Evolutionary conservation across 2,113 vertebrate species (phyloP).

Genomic region (Indicator indicator): DNA sequence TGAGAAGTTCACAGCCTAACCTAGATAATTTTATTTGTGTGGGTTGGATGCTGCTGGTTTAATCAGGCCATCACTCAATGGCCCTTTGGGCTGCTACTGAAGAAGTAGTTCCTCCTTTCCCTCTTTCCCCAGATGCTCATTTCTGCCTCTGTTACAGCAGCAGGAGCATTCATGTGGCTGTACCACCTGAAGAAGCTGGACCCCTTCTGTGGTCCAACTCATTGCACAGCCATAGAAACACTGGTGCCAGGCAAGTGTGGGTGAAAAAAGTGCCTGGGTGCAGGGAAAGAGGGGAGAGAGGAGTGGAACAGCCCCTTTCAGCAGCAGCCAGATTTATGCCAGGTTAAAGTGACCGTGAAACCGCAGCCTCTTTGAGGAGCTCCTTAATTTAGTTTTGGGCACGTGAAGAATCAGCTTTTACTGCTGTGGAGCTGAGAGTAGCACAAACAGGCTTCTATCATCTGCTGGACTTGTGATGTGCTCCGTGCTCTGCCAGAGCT

Average conservation of each 20-base stretch:
- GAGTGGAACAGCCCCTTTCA: constrained; percentile 16
- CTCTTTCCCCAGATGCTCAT: background rate
- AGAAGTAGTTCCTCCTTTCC: background rate
- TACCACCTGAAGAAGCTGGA: background rate
- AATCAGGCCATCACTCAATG: background rate
- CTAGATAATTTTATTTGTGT: background rate
- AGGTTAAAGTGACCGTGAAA: constrained; percentile 54
- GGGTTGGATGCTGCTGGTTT: background rate
- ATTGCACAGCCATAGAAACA: background rate
- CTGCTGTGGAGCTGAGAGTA: background rate
- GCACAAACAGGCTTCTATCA: constrained; percentile 56
- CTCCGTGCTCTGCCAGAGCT: constrained; percentile 36
- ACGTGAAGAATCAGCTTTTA: constrained; percentile 35
- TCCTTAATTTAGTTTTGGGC: constrained; percentile 57
- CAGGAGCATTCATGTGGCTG: background rate
- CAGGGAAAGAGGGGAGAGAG: background rate
- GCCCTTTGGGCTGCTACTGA: background rate
- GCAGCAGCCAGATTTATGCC: constrained; percentile 51
- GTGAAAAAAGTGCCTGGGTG: background rate
- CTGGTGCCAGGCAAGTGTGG: background rate
- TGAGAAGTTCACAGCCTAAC: background rate
- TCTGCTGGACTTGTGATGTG: constrained; percentile 32
- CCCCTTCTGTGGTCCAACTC: background rate
- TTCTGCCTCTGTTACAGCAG: background rate
- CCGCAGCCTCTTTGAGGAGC: constrained; percentile 44